Evolutionary conservation across 2,113 vertebrate species (phyloP).

Genomic region (Tenrec ecaudatus): DNA sequence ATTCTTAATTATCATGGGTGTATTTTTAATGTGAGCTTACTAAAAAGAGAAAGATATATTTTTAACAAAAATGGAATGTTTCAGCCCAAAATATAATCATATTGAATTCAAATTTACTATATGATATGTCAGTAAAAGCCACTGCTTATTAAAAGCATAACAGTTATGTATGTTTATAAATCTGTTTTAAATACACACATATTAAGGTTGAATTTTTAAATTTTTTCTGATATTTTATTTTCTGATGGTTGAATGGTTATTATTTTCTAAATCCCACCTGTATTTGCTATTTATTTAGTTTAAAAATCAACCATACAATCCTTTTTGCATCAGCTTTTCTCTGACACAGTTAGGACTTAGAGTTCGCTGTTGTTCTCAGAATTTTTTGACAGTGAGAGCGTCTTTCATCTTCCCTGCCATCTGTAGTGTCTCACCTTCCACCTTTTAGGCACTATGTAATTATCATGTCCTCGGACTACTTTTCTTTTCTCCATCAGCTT

Average conservation of each 20-base stretch:
- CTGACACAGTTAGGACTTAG: background rate
- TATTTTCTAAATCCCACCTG: background rate
- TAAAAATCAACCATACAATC: background rate
- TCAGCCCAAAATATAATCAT: background rate
- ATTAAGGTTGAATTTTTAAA: background rate
- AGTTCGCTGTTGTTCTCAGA: conserved; percentile 17
- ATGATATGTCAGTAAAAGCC: background rate
- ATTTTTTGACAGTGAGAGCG: conserved; percentile 61
- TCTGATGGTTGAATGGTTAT: background rate
- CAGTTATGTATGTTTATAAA: no score
- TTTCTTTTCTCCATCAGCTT: conserved; percentile 80
- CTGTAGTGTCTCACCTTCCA: conserved; percentile 81
- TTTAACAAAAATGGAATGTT: background rate
- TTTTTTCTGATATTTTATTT: background rate
- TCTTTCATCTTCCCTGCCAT: conserved; percentile 77
- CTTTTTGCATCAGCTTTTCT: background rate
- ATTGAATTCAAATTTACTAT: background rate
- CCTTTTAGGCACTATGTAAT: conserved; percentile 80
- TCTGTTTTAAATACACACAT: background rate
- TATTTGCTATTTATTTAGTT: background rate
- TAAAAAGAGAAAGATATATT: background rate
- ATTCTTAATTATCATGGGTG: background rate
- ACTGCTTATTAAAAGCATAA: background rate
- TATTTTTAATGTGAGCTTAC: background rate
- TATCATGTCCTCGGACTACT: conserved; percentile 78